A percentile compares a stretch with the other conserved stretches of the same genome.
Conservation (phyloP, 2,888 invertebrate genomes). For the Harpalus rufipes region DNA sequence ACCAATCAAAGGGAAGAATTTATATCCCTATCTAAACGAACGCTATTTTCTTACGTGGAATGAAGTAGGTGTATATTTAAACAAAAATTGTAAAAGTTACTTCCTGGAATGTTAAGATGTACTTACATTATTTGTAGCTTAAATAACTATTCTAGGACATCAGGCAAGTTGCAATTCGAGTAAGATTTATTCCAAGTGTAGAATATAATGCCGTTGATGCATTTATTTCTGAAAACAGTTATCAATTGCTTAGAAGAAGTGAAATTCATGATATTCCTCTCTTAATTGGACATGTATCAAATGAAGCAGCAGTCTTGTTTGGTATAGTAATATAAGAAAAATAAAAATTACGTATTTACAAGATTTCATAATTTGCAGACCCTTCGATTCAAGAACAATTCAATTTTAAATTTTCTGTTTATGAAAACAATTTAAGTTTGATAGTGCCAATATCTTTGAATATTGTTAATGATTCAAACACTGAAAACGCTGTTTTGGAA, state of each 20-base stretch:
- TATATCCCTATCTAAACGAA: no score
- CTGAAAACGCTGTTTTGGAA: not conserved
- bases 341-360: not conserved
- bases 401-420: not conserved
- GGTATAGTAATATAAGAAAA: not conserved
- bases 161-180: not conserved
- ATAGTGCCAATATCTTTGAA: not conserved
- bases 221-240: constrained; percentile 2
- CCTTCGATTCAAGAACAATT: not conserved
- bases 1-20: no score
- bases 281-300: constrained; percentile 5
- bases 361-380: not conserved
- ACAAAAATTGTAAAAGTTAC: no score
- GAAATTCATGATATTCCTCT: not conserved
- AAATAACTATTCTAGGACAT: no score
- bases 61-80: no score
- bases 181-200: constrained; percentile 3
- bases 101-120: no score
- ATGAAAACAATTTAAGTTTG: not conserved
- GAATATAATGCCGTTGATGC: not conserved
- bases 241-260: not conserved
- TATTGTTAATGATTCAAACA: not conserved
- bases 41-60: no score
- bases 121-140: no score
- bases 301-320: not conserved